Evolutionary conservation across 1,140 invertebrate genomes (phyloP).

Genomic region (Ostrea edulis): DNA sequence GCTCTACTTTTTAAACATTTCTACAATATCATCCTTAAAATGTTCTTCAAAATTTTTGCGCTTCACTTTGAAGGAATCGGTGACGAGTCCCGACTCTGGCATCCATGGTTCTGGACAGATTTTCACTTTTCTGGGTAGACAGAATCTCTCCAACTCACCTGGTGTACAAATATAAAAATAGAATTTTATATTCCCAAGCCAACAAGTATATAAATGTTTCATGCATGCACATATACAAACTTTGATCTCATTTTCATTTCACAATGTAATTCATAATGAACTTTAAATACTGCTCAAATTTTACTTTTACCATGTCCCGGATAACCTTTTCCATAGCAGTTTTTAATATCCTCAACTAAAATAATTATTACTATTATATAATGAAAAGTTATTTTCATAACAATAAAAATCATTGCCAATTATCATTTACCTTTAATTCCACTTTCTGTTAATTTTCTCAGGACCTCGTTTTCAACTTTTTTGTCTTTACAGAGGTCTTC

Average conservation of each 20-base stretch:
- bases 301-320: no score
- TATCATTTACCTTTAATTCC: slow-evolving; percentile 66
- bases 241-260: no score
- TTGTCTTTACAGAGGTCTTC: slow-evolving; percentile 88
- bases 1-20: slow-evolving; percentile 86
- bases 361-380: no score
- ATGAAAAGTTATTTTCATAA: no score
- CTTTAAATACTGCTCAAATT: no score
- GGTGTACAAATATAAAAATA: slow-evolving; percentile 38
- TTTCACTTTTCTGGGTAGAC: slow-evolving; percentile 92
- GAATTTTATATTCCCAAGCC: no score
- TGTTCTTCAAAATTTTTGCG: slow-evolving; percentile 95
- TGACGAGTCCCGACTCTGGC: slow-evolving; percentile 95
- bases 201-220: no score
- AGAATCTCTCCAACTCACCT: slow-evolving; percentile 87
- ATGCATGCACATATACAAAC: no score
- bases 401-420: neutral
- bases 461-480: slow-evolving; percentile 84
- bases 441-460: slow-evolving; percentile 60
- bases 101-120: slow-evolving; percentile 96
- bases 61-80: slow-evolving; percentile 98
- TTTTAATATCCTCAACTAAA: no score
- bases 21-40: slow-evolving; percentile 93
- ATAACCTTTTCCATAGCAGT: no score
- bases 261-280: no score